phyloP scores from a whole-genome alignment of 2,113 vertebrate genomes.

The Nesoenas mayeri region DNA sequence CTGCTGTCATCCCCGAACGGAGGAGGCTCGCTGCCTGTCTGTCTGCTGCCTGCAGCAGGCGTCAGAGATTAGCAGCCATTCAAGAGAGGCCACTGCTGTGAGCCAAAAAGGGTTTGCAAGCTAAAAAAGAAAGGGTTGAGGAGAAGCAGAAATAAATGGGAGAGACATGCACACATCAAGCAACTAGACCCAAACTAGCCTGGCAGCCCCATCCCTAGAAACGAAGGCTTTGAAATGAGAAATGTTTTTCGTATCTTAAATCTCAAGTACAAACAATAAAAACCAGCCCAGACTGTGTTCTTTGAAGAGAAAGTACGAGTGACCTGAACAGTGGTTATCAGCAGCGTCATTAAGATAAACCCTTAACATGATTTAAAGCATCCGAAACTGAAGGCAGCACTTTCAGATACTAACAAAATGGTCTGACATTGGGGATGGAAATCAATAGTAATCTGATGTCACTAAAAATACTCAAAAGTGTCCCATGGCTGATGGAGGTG shows the following conservation, averaged over 20 bases:
- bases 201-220: slow-evolving; percentile 73
- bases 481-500: slow-evolving; percentile 77
- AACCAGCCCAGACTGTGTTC: slow-evolving; percentile 59
- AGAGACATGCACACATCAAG: background rate
- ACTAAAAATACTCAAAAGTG: slow-evolving; percentile 75
- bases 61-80: slow-evolving; percentile 28
- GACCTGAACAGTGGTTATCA: slow-evolving; percentile 80
- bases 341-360: slow-evolving; percentile 79
- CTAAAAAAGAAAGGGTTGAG: background rate
- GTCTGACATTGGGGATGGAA: slow-evolving; percentile 72
- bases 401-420: slow-evolving; percentile 77
- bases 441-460: slow-evolving; percentile 81
- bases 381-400: slow-evolving; percentile 77
- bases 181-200: slow-evolving; percentile 55
- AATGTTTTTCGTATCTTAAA: slow-evolving; percentile 76
- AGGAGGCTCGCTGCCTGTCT: background rate
- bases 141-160: slow-evolving; percentile 17
- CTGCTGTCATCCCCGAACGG: background rate
- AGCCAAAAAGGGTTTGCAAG: slow-evolving; percentile 27
- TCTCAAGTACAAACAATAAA: slow-evolving; percentile 78
- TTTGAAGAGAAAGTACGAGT: slow-evolving; percentile 73
- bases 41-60: slow-evolving; percentile 48
- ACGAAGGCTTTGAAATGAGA: slow-evolving; percentile 81
- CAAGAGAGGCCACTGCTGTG: slow-evolving; percentile 6
- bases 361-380: slow-evolving; percentile 78